These are phyloP conservation scores for Stomorhina lunata DNA, from an alignment of 2,888 invertebrate species.

Conservation along the genomic window DNA sequence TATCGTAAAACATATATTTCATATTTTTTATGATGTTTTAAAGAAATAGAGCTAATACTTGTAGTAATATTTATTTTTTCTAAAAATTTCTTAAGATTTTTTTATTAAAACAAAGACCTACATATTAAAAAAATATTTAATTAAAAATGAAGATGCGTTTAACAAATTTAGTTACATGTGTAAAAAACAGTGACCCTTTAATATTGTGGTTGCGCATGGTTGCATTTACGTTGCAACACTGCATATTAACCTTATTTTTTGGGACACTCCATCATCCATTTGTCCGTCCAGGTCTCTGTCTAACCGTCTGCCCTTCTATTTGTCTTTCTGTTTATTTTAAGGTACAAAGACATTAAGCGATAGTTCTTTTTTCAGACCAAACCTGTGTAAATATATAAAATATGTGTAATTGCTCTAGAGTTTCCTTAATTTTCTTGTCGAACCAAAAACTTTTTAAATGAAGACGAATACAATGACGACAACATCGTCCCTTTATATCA, in stretches of 20 bases:
- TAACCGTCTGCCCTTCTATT: not conserved
- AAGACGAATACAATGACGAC: constrained; percentile 26
- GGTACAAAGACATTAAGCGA: constrained; percentile 22
- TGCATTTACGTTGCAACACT: constrained; percentile 28
- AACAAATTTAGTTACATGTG: constrained; percentile 26
- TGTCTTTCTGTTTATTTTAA: not conserved
- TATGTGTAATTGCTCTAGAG: constrained; percentile 50
- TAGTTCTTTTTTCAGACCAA: constrained; percentile 26
- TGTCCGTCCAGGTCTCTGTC: not conserved
- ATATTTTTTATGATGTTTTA: not conserved
- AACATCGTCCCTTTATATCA: constrained; percentile 56
- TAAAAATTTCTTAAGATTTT: too few species aligned
- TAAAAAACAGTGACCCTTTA: constrained; percentile 47
- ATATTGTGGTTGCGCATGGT: constrained; percentile 9
- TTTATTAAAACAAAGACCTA: not conserved
- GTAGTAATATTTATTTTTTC: too few species aligned
- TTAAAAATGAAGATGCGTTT: constrained; percentile 24
- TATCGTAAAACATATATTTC: not conserved
- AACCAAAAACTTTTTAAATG: constrained; percentile 4
- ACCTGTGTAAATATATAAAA: constrained; percentile 41
- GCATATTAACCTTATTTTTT: constrained; percentile 5
- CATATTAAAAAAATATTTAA: constrained; percentile 2
- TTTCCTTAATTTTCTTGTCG: constrained; percentile 64
- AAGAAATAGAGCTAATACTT: too few species aligned
- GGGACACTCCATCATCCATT: not conserved